Percentiles rank a stretch among this genome's conserved stretches.
Conservation (phyloP, 2,888 invertebrate species). For the Leucoptera coffeella region DNA sequence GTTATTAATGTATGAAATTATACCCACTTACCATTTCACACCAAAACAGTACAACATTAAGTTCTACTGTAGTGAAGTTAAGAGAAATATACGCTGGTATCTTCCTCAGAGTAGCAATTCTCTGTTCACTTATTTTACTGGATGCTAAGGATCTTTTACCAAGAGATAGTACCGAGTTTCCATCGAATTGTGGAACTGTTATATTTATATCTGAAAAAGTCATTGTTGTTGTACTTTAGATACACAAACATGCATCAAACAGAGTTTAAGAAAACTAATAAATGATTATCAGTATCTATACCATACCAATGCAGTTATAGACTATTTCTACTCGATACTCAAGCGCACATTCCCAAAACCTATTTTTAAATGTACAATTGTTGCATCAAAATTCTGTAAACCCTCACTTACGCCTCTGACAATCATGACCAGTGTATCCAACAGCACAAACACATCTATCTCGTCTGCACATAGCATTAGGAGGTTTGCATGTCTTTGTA, state of each 20-base stretch:
- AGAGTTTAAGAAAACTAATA: no score
- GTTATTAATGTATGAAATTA: no score
- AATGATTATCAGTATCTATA: no score
- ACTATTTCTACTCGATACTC: no score
- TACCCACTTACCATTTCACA: conserved; percentile 45
- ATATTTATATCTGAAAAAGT: conserved; percentile 56
- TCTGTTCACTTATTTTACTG: conserved; percentile 22
- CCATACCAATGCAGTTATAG: no score
- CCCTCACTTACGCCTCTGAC: conserved; percentile 55
- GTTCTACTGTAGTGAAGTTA: conserved; percentile 66
- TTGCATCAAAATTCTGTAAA: no score
- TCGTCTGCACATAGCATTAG: conserved; percentile 49
- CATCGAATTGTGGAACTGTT: conserved; percentile 63
- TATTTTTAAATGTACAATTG: no score
- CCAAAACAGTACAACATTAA: conserved; percentile 63
- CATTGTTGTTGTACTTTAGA: no score
- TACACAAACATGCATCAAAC: no score
- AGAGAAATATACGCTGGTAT: conserved; percentile 38
- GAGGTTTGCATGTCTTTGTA: conserved; percentile 10
- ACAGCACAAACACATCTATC: conserved; percentile 59
- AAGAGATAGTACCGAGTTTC: conserved; percentile 26
- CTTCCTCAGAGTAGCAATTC: conserved; percentile 8
- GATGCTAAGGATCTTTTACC: conserved; percentile 8
- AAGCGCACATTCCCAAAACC: no score
- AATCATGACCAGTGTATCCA: conserved; percentile 61